phyloP scores from a whole-genome alignment of 2,113 vertebrate species.

The Paradisaea rubra region DNA sequence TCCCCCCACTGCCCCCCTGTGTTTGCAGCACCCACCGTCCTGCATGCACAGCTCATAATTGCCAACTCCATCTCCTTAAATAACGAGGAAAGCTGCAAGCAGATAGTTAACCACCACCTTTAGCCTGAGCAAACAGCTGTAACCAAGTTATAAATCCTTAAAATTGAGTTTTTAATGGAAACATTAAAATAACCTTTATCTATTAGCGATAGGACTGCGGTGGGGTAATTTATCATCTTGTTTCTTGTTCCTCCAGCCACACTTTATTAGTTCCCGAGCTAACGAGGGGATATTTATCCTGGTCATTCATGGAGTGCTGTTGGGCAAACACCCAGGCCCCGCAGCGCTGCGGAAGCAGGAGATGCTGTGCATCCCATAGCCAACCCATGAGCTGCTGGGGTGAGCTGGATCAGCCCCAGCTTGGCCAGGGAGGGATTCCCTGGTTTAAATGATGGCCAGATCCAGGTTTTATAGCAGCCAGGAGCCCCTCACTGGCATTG shows the following conservation, averaged over 20 bases:
- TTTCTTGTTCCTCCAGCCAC: constrained; percentile 15
- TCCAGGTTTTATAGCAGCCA: neutral
- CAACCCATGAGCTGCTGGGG: neutral
- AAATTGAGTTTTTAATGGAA: constrained; percentile 63
- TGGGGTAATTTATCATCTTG: constrained; percentile 16
- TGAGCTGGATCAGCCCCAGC: neutral
- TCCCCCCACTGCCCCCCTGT: accelerated
- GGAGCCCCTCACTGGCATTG: neutral
- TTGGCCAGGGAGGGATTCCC: neutral
- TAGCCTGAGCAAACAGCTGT: constrained; percentile 30
- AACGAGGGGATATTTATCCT: constrained; percentile 36
- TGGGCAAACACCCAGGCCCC: neutral
- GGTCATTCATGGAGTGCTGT: neutral
- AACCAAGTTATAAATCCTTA: constrained; percentile 51
- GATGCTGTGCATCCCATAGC: neutral
- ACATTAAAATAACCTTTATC: constrained; percentile 58
- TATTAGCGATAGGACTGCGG: neutral
- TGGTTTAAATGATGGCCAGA: neutral
- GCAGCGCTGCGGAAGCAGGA: neutral
- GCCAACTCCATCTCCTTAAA: neutral
- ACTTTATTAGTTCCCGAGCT: constrained; percentile 20
- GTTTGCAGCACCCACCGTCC: neutral
- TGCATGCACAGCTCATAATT: neutral
- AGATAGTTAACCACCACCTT: neutral
- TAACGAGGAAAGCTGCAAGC: neutral